These are phyloP conservation scores for Ianthella basta DNA, from an alignment of 37 sponge, comb jelly and placozoan species.

Conservation along the genomic window DNA sequence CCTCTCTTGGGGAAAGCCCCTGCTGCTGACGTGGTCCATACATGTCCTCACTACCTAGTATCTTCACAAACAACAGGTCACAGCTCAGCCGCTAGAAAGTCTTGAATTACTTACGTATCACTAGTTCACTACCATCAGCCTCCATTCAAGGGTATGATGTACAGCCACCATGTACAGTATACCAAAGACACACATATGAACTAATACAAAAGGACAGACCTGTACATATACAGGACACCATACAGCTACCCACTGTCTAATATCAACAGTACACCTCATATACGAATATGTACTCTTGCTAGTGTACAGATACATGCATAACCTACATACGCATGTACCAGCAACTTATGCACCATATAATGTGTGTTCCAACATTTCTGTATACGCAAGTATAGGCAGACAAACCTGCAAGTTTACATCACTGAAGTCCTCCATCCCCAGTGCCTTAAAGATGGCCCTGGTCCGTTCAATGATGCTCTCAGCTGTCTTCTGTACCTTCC, in stretches of 20 bases:
- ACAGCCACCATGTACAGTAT: neutral
- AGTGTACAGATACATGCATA: neutral
- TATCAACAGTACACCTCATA: too few species aligned
- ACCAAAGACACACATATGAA: neutral
- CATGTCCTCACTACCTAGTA: slow-evolving; percentile 60
- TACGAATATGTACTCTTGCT: too few species aligned
- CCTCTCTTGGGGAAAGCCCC: slow-evolving; percentile 62
- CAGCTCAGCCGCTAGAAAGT: too few species aligned
- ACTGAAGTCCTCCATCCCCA: slow-evolving; percentile 68
- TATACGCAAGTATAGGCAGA: neutral
- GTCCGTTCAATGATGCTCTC: slow-evolving; percentile 80
- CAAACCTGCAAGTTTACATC: slow-evolving; percentile 76
- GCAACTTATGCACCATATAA: too few species aligned
- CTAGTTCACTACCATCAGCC: too few species aligned
- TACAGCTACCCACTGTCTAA: too few species aligned
- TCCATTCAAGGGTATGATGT: too few species aligned
- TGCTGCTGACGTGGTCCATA: too few species aligned
- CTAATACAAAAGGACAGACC: neutral
- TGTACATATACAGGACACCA: too few species aligned
- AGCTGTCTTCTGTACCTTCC: slow-evolving; percentile 82
- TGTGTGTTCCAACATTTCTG: neutral
- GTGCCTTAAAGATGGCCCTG: slow-evolving; percentile 64
- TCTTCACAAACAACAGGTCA: too few species aligned
- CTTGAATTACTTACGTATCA: too few species aligned
- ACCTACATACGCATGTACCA: neutral